Base-by-base conservation (phyloP, 1,140 invertebrate species). In the Bombyx mandarina region DNA sequence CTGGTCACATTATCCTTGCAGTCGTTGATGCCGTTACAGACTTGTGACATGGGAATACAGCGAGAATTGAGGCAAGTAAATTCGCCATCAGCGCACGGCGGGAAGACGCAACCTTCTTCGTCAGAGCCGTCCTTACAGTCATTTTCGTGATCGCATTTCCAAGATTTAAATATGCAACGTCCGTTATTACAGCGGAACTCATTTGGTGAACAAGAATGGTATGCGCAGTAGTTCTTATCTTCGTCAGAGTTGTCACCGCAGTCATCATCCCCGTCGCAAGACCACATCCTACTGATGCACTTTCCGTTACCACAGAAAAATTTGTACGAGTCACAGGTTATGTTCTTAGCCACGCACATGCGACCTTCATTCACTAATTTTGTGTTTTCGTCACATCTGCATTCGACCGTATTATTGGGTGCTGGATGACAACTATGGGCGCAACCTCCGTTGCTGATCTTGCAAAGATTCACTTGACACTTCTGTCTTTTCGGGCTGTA, bases 211-310 rank as follows among this genome's bases (percentile, higher is more conserved):
- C 97, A 99, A 0, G 96, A 97, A 75, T 99, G 96, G 76, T 95
- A 94, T 8, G 97, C 94, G 82, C 98, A 99, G 75, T 98, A 98
- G 72, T 94, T 95, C 18, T 90, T 89, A 73, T 98, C 94, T 89
- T 99, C 98, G 81, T 99, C 98, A 3, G 94, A 95, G 35, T 93
- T 94, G 80, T 99, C 98, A 0, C 95, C 95, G 75, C 98, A 99
- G 71, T 99, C 96, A 66, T 97, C 94, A 65, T 99, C 97, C 0
- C 95, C 95, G 81, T 99, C 98, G 82, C 98, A 99, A 4, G 97
- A 94, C 96, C 97, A 99, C 90, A 98, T 94, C 52, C 96, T 88
- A 0, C 95, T 96, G 57, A 99, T 98, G 74, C 98, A 99, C 70
- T 97, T 94, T 7, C 96, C 97, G 81, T 98, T 98, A 8, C 91